Evolutionary conservation across 2,797 vertebrate species (phyloP).

Genomic region (Ficedula albicollis): DNA sequence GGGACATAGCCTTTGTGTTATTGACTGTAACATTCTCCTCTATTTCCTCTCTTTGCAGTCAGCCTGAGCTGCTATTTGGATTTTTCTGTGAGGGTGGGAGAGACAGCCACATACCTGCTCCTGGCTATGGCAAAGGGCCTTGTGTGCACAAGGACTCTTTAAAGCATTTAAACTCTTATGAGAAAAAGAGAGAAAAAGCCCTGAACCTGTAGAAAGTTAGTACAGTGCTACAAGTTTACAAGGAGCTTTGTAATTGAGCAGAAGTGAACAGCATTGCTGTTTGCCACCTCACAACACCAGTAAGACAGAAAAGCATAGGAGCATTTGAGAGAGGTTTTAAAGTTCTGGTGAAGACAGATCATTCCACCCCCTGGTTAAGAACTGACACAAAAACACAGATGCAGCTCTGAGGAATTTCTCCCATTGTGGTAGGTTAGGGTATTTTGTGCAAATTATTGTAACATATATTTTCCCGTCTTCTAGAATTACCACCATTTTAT

Average conservation of each 20-base stretch:
- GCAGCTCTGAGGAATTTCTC: neutral
- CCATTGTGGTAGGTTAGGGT: neutral
- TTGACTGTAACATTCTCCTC: neutral
- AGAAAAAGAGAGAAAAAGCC: accelerated
- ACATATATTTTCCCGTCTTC: neutral
- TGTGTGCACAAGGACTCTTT: accelerated
- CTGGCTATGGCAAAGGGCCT: accelerated
- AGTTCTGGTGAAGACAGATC: neutral
- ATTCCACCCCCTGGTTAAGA: neutral
- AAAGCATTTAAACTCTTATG: neutral
- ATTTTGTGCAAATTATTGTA: neutral
- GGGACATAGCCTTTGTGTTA: neutral
- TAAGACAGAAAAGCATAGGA: neutral
- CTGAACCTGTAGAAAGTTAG: neutral
- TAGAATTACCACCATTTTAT: neutral
- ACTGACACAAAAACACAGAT: neutral
- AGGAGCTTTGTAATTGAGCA: neutral
- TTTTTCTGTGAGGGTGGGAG: neutral
- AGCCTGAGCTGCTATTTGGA: neutral
- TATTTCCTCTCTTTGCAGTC: neutral
- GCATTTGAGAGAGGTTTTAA: neutral
- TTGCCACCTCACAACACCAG: accelerated
- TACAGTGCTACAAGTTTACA: neutral
- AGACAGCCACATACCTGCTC: neutral
- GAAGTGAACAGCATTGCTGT: neutral